phyloP scores from a whole-genome alignment of 2,113 vertebrate species.

The Hippolais icterina region DNA sequence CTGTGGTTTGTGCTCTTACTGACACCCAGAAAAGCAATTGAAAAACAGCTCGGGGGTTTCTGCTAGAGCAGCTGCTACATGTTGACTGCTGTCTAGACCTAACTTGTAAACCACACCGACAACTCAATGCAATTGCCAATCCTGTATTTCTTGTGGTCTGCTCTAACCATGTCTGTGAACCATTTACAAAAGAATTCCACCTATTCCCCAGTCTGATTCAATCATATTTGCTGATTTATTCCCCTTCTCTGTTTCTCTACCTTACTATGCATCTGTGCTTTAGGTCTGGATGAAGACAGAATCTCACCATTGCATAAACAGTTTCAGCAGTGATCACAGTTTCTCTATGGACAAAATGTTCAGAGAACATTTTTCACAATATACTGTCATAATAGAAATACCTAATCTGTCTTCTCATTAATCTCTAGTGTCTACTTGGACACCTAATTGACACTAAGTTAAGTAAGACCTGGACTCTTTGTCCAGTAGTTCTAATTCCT shows the following conservation, averaged over 20 bases:
- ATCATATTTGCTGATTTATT: not conserved
- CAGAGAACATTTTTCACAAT: not conserved
- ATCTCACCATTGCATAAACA: not conserved
- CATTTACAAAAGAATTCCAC: not conserved
- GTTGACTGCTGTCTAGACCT: not conserved
- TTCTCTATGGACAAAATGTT: not conserved
- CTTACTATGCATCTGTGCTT: not conserved
- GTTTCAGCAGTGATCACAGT: not conserved
- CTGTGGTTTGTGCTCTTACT: not conserved
- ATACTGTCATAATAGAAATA: not conserved
- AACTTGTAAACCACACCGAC: not conserved
- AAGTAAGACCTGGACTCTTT: not conserved
- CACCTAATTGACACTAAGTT: not conserved
- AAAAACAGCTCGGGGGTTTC: rapidly evolving
- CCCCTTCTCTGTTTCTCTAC: not conserved
- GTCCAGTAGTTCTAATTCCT: not conserved
- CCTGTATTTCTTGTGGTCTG: not conserved
- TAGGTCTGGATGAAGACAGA: not conserved
- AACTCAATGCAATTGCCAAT: not conserved
- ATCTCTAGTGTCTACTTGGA: not conserved
- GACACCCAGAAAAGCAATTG: not conserved
- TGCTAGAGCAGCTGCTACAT: not conserved
- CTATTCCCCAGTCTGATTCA: not conserved
- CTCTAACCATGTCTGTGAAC: not conserved
- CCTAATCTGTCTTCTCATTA: not conserved